Percentiles rank a stretch among this genome's conserved stretches.
These are phyloP conservation scores for Lasioglossum albipes DNA, from an alignment of 1,140 invertebrate species.

Conservation along the genomic window DNA sequence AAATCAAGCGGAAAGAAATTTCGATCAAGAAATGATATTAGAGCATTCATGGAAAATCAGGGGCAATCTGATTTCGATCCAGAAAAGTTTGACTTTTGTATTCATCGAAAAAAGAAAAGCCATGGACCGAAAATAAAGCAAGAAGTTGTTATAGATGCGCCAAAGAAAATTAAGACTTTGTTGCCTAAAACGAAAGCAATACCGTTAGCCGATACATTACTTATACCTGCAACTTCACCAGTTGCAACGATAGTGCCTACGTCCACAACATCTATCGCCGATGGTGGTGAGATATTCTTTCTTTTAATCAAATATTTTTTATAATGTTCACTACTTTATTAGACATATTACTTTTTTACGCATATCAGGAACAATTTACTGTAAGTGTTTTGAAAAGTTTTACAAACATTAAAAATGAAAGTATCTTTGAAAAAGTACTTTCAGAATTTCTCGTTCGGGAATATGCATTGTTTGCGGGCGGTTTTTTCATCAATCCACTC, in stretches of 20 bases:
- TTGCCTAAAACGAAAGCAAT: slow-evolving; percentile 72
- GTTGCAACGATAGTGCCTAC: slow-evolving; percentile 49
- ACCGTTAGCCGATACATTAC: slow-evolving; percentile 41
- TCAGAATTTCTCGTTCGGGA: slow-evolving; percentile 5
- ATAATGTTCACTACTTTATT: slow-evolving; percentile 37
- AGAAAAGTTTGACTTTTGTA: slow-evolving; percentile 79
- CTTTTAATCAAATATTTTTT: slow-evolving; percentile 16
- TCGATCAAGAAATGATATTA: slow-evolving; percentile 77
- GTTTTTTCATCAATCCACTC: no score
- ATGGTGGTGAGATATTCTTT: slow-evolving; percentile 63
- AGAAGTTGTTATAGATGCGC: slow-evolving; percentile 59
- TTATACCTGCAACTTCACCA: slow-evolving; percentile 21
- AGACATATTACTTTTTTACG: slow-evolving; percentile 51
- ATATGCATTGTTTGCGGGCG: no score
- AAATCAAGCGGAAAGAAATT: slow-evolving; percentile 78
- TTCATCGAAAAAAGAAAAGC: slow-evolving; percentile 74
- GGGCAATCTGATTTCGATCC: slow-evolving; percentile 73
- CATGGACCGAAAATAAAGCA: slow-evolving; percentile 55
- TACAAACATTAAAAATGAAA: slow-evolving; percentile 12
- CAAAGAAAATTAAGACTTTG: slow-evolving; percentile 77
- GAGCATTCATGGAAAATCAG: slow-evolving; percentile 74
- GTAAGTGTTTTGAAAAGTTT: slow-evolving; percentile 60
- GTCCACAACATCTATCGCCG: slow-evolving; percentile 61
- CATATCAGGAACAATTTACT: slow-evolving; percentile 69
- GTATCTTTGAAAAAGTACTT: not conserved